Conservation (phyloP, 2,888 invertebrate species). For the Steinernema scapterisci region DNA sequence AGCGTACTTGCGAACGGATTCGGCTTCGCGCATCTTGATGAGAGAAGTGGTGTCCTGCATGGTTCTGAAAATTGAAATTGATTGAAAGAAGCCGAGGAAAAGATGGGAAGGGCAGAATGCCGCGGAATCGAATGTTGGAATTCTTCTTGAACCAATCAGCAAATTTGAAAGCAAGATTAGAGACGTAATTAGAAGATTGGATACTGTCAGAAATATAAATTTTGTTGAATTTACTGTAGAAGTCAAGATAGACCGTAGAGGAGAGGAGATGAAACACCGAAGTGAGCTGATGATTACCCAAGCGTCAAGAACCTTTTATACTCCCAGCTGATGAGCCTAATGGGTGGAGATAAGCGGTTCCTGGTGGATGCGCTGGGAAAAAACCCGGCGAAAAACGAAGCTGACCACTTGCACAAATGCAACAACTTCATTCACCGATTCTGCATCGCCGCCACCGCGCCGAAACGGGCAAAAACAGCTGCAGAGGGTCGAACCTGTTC, state of each 20-base stretch:
- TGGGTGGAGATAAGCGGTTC: neutral
- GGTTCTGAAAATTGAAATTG: neutral
- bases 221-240: too few species aligned
- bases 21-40: slow-evolving; percentile 23
- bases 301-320: neutral
- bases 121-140: too few species aligned
- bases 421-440: neutral
- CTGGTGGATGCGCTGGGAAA: neutral
- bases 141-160: too few species aligned
- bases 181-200: neutral
- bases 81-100: too few species aligned
- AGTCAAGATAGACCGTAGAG: too few species aligned
- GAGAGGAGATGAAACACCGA: too few species aligned
- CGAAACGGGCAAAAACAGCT: too few species aligned
- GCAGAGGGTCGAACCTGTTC: neutral
- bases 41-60: slow-evolving; percentile 13
- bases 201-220: neutral
- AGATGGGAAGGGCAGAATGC: too few species aligned
- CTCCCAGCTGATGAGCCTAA: neutral
- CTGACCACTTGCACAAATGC: neutral
- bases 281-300: neutral
- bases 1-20: slow-evolving; percentile 21
- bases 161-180: too few species aligned
- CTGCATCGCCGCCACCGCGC: too few species aligned
- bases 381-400: neutral